phyloP scores from a whole-genome alignment of 1,140 invertebrate genomes.

The Chrysomallon squamiferum region DNA sequence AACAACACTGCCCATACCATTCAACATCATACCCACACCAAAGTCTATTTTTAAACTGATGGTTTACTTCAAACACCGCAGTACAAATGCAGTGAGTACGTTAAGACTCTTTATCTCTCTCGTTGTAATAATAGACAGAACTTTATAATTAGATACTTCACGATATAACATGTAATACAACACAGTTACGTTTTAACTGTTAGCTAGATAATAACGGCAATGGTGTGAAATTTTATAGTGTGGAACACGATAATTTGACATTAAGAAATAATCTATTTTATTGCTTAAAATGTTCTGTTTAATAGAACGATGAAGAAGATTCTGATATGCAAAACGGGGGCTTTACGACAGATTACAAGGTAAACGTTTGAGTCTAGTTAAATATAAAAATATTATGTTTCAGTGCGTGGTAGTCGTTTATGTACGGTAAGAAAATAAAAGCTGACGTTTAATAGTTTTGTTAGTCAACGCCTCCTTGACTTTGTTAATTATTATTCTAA shows the following conservation, averaged over 20 bases:
- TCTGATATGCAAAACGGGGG: not conserved
- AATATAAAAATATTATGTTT: too few species aligned
- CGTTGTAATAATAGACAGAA: not conserved
- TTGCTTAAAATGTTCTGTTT: too few species aligned
- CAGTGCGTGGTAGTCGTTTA: too few species aligned
- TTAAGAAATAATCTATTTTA: too few species aligned
- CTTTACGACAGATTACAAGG: conserved; percentile 15
- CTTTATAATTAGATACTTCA: not conserved
- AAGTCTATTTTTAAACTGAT: conserved; percentile 69
- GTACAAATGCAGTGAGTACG: not conserved
- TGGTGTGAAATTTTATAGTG: not conserved
- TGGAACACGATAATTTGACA: not conserved
- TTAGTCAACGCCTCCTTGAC: too few species aligned
- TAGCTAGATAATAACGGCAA: not conserved
- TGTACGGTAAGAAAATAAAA: too few species aligned
- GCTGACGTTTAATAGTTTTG: too few species aligned
- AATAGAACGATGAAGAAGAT: not conserved
- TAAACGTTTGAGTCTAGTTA: not conserved
- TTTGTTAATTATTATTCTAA: too few species aligned
- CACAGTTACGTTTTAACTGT: not conserved
- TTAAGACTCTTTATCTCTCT: not conserved
- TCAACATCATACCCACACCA: conserved; percentile 89
- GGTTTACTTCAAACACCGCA: conserved; percentile 12
- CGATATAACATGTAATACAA: not conserved
- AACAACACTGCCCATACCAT: conserved; percentile 83